Base-by-base conservation (phyloP, 2,113 vertebrate species). In the Scytalopus superciliaris region DNA sequence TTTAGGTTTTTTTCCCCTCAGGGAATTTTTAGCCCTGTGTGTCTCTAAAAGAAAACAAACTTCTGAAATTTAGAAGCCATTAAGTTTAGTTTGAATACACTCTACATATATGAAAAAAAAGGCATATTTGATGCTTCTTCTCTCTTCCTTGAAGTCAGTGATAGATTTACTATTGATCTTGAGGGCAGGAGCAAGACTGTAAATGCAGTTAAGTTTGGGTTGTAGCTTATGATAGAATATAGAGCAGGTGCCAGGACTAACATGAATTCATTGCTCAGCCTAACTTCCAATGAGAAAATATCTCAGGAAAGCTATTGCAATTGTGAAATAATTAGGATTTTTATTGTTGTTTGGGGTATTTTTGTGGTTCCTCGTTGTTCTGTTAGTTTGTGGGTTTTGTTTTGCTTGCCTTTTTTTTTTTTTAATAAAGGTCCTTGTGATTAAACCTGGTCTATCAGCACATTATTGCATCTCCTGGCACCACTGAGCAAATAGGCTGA, bases 401-500 rank as follows among this genome's bases (percentile, higher is more conserved):
- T 45, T 72, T 50, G 8, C 28, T 21, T 19, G 45, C 45, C 45
- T 42, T 64, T 56, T 39, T 31, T 25, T 19, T 52, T 73, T 21
- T 44, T 68, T 42, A 8, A 47, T 75, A 59, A 78, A 73, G 35
- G 83, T 93, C 23, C 19, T 33, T 86, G 44, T 94, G 92, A 92
- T 96, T 93, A 90, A 92, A 72, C 60, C 37, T 81, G 52, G n/a
- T 92, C 60, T 90, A 31, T 83, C 7, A 15, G 49, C 67, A 39
- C 87, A 67, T 96, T 90, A 95, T 84, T 96, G 63, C 45, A 63
- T 78, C 60, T 90, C 35, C 56, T 84, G 83, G 88, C 83, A 93
- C 62, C 40, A 39, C 57, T 89, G 93, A 91, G 88, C 68, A 94
- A 90, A 92, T 47, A 82, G 86, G 72, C 94, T 96, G 93, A 94